Evolutionary conservation across 2,888 invertebrate species (phyloP).

Genomic region (Drosophila fulvimacula): DNA sequence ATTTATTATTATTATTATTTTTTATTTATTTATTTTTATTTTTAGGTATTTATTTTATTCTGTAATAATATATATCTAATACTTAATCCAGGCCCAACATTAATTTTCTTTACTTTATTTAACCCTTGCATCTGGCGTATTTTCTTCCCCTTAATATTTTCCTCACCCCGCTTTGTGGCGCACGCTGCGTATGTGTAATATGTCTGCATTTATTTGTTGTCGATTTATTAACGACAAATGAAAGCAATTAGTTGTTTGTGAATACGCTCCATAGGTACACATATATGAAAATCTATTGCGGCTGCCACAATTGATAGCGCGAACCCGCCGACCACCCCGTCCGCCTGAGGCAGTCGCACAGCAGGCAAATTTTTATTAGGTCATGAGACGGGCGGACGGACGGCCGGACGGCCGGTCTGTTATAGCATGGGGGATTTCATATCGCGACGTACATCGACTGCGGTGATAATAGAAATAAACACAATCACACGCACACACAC

Average conservation of each 20-base stretch:
- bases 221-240: constrained; percentile 26
- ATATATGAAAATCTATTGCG: constrained; percentile 28
- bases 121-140: not conserved
- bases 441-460: constrained; percentile 71
- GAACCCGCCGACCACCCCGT: not conserved
- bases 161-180: not conserved
- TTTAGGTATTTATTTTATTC: no score
- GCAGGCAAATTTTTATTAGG: constrained; percentile 70
- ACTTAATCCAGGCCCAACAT: not conserved
- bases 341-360: constrained; percentile 8
- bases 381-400: constrained; percentile 57
- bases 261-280: constrained; percentile 8
- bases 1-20: no score
- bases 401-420: constrained; percentile 21
- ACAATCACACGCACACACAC: constrained; percentile 34
- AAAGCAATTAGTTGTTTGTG: constrained; percentile 29
- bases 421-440: constrained; percentile 61
- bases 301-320: constrained; percentile 49
- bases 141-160: not conserved
- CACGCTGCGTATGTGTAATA: constrained; percentile 35
- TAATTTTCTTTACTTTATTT: not conserved
- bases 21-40: no score
- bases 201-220: constrained; percentile 19
- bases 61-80: not conserved
- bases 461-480: constrained; percentile 74